Evolutionary conservation across 2,888 invertebrate genomes (phyloP).

Genomic region (Ypsolopha sequella): DNA sequence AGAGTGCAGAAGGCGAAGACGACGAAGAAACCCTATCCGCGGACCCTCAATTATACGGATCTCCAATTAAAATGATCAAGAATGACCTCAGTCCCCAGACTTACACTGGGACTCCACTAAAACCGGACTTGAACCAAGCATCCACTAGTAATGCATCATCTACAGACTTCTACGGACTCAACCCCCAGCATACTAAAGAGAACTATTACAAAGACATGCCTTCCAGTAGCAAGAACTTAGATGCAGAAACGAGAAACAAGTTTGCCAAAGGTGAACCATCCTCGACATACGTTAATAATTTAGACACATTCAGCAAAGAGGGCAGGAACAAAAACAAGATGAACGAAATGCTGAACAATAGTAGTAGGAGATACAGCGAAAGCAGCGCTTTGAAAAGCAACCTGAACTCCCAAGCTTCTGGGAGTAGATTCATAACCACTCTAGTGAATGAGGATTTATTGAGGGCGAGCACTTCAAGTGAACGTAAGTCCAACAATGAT

Average conservation of each 20-base stretch:
- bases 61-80: slow-evolving; percentile 40
- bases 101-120: slow-evolving; percentile 11
- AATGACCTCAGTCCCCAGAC: slow-evolving; percentile 43
- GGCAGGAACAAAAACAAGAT: slow-evolving; percentile 27
- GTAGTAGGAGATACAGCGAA: slow-evolving; percentile 50
- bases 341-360: slow-evolving; percentile 45
- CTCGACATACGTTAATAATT: slow-evolving; percentile 23
- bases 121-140: slow-evolving; percentile 22
- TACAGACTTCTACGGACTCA: slow-evolving; percentile 41
- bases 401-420: slow-evolving; percentile 21
- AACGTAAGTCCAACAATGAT: slow-evolving; percentile 29
- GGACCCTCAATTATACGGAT: slow-evolving; percentile 43
- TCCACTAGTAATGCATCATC: slow-evolving; percentile 25
- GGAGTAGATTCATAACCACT: slow-evolving; percentile 55
- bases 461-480: slow-evolving; percentile 29
- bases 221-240: slow-evolving; percentile 53
- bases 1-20: slow-evolving; percentile 68
- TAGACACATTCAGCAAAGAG: slow-evolving; percentile 37
- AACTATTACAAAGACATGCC: slow-evolving; percentile 51
- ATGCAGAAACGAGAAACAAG: slow-evolving; percentile 36
- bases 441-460: slow-evolving; percentile 43
- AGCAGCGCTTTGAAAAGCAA: slow-evolving; percentile 47
- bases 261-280: slow-evolving; percentile 30
- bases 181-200: slow-evolving; percentile 47
- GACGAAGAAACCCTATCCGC: slow-evolving; percentile 70